These are phyloP conservation scores for Aphodius sticticus DNA, from an alignment of 2,888 invertebrate genomes.

Conservation along the genomic window DNA sequence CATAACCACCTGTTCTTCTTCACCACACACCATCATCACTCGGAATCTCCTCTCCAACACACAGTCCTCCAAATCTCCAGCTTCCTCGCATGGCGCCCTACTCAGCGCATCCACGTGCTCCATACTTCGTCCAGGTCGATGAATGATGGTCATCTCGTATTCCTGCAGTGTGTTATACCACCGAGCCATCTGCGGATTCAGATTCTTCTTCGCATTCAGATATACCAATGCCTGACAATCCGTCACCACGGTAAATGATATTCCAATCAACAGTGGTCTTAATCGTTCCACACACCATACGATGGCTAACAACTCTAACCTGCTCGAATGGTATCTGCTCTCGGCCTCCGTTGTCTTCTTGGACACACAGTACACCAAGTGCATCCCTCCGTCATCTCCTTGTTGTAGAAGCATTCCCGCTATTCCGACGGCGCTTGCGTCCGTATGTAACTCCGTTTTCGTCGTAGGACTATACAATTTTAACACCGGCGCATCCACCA, in stretches of 20 bases:
- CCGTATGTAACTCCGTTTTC: slow-evolving; percentile 9
- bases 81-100: slow-evolving; percentile 14
- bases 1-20: neutral
- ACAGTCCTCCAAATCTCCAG: neutral
- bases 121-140: slow-evolving; percentile 43
- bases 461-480: slow-evolving; percentile 13
- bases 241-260: slow-evolving; percentile 42
- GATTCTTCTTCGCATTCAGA: slow-evolving; percentile 39
- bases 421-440: slow-evolving; percentile 36
- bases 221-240: slow-evolving; percentile 46
- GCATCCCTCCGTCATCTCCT: slow-evolving; percentile 35
- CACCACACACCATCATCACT: neutral
- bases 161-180: slow-evolving; percentile 41
- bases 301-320: slow-evolving; percentile 48
- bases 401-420: slow-evolving; percentile 44
- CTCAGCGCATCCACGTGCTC: slow-evolving; percentile 38
- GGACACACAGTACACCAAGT: slow-evolving; percentile 42
- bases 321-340: slow-evolving; percentile 42
- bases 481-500: slow-evolving; percentile 12
- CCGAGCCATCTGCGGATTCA: slow-evolving; percentile 41
- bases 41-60: neutral
- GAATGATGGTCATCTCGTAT: slow-evolving; percentile 42
- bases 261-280: slow-evolving; percentile 43
- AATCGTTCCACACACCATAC: slow-evolving; percentile 43
- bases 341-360: slow-evolving; percentile 41